A percentile compares a stretch with the other conserved stretches of the same genome.
phyloP scores from a whole-genome alignment of 2,888 invertebrate genomes.

The Halictus quadricinctus region DNA sequence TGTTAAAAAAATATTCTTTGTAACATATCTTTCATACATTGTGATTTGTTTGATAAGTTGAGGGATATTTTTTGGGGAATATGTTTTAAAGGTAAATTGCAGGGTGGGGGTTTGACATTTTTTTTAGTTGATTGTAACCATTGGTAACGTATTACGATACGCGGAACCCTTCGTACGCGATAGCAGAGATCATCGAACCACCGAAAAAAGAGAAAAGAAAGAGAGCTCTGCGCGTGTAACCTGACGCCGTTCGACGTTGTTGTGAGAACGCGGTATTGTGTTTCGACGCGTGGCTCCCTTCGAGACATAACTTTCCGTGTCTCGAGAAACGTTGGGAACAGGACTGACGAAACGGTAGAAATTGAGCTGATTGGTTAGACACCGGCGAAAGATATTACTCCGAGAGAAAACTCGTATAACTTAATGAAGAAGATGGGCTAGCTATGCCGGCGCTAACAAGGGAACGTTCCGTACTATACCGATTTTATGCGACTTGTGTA shows the following conservation, averaged over 20 bases:
- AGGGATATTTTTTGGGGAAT: too few species aligned
- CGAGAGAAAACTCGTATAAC: conserved; percentile 2
- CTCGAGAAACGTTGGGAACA: conserved; percentile 1
- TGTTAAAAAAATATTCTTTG: too few species aligned
- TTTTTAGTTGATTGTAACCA: too few species aligned
- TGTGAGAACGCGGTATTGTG: conserved; percentile 32
- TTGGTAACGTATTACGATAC: neutral
- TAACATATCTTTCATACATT: too few species aligned
- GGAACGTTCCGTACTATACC: neutral
- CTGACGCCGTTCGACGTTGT: conserved; percentile 20
- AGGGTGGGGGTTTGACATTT: neutral
- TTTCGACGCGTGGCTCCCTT: conserved; percentile 29
- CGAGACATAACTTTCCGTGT: conserved; percentile 8
- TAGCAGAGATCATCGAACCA: neutral
- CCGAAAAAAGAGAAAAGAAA: conserved; percentile 2
- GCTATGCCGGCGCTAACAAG: neutral
- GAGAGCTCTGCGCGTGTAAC: conserved; percentile 15
- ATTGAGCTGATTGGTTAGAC: conserved; percentile 1
- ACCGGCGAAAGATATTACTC: neutral
- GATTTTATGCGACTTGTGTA: neutral
- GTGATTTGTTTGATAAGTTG: too few species aligned
- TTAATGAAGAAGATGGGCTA: neutral
- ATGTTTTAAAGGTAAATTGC: neutral
- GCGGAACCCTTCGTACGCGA: neutral
- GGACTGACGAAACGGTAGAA: neutral